Conservation (phyloP, 2,113 vertebrate species). For the Lontra canadensis region DNA sequence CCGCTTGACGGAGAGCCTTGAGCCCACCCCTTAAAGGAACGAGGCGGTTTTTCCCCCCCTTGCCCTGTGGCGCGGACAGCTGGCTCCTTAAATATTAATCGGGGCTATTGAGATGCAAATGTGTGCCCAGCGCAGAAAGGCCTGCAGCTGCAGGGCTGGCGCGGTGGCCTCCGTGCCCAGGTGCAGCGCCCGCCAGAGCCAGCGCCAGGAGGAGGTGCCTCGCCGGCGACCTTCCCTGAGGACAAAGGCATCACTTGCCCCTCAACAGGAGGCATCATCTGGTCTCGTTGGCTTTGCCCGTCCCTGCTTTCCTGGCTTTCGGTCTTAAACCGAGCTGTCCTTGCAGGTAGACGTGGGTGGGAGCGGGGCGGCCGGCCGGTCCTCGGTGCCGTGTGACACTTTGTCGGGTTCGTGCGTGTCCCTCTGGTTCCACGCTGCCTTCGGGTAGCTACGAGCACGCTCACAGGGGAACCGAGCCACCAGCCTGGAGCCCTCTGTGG, state of each 20-base stretch:
- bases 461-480: not conserved
- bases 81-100: slow-evolving; percentile 88
- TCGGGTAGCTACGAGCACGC: fast-evolving
- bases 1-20: slow-evolving; percentile 67
- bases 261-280: slow-evolving; percentile 10
- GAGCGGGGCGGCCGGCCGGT: fast-evolving
- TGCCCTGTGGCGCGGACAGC: slow-evolving; percentile 81
- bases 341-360: not conserved
- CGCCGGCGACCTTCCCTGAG: slow-evolving; percentile 33
- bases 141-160: slow-evolving; percentile 83
- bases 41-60: slow-evolving; percentile 70
- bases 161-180: slow-evolving; percentile 48
- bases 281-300: not conserved
- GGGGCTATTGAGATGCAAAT: slow-evolving; percentile 86
- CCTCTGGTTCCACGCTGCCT: not conserved
- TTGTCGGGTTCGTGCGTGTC: fast-evolving
- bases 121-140: slow-evolving; percentile 71
- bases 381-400: fast-evolving
- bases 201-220: slow-evolving; percentile 36
- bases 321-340: slow-evolving; percentile 47
- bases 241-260: slow-evolving; percentile 44
- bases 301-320: slow-evolving; percentile 27
- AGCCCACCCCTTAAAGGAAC: slow-evolving; percentile 75
- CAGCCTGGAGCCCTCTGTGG: fast-evolving
- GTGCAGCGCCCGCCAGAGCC: slow-evolving; percentile 52